phyloP scores from a whole-genome alignment of 2,113 vertebrate genomes.

The Vireo altiloquus region DNA sequence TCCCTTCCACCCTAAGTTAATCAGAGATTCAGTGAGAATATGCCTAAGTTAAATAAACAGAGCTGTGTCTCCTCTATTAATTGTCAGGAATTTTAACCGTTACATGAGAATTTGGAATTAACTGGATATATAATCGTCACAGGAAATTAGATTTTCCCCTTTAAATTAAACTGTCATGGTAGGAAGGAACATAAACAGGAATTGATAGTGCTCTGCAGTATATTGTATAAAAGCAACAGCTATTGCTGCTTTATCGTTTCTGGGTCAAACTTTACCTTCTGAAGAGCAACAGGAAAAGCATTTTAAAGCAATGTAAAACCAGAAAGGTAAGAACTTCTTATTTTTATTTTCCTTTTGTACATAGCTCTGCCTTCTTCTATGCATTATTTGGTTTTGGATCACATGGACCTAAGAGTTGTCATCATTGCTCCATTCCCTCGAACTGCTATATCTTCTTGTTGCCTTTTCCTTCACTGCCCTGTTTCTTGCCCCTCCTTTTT shows the following conservation, averaged over 20 bases:
- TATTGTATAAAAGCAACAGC: neutral
- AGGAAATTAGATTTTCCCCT: slow-evolving; percentile 62
- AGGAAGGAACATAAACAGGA: neutral
- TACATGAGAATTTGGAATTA: slow-evolving; percentile 35
- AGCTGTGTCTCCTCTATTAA: neutral
- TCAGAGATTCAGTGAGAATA: neutral
- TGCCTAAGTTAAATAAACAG: neutral
- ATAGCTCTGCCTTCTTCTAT: neutral
- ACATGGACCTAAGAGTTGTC: neutral
- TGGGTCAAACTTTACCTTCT: neutral
- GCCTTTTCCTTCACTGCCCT: neutral
- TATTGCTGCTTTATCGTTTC: neutral
- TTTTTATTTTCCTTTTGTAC: neutral
- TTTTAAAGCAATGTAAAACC: neutral
- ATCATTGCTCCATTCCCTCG: neutral
- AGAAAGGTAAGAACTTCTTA: neutral
- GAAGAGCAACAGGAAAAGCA: neutral
- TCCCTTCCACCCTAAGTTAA: neutral
- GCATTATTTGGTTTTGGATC: neutral
- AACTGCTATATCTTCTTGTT: neutral
- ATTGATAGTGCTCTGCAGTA: neutral
- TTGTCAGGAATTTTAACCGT: slow-evolving; percentile 20
- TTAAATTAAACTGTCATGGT: slow-evolving; percentile 53
- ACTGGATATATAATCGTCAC: neutral
- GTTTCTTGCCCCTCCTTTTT: neutral